A percentile compares a stretch with the other conserved stretches of the same genome.
phyloP scores from a whole-genome alignment of 2,113 vertebrate species.

The Nannospalax galili region DNA sequence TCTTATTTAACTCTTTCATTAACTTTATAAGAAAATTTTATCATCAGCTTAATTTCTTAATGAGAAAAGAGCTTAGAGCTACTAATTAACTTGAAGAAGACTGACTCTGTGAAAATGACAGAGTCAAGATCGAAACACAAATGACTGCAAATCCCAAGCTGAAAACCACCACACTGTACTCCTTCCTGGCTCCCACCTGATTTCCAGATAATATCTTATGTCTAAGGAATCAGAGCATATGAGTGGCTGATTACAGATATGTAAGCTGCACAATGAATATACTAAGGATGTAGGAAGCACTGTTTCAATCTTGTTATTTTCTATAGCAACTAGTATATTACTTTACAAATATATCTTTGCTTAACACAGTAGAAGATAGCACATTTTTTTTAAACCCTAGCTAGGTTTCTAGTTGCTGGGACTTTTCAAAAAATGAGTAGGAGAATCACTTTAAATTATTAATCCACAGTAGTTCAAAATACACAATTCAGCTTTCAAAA shows the following conservation, averaged over 20 bases:
- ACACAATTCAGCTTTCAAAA: background rate
- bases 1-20: background rate
- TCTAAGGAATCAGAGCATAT: background rate
- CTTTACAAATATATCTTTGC: background rate
- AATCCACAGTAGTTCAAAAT: background rate
- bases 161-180: background rate
- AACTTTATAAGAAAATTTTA: background rate
- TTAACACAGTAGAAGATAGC: background rate
- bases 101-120: background rate
- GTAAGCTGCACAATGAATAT: background rate
- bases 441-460: background rate
- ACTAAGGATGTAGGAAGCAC: too few species aligned
- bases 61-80: background rate
- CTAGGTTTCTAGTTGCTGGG: too few species aligned
- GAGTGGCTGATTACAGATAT: background rate
- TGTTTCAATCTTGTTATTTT: background rate
- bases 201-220: background rate
- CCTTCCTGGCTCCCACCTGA: background rate
- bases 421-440: background rate
- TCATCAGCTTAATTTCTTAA: constrained; percentile 32
- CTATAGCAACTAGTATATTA: background rate
- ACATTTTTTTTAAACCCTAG: too few species aligned
- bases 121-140: background rate
- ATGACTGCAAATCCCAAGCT: background rate
- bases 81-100: constrained; percentile 7